A percentile compares a stretch with the other conserved stretches of the same genome.
These are phyloP conservation scores for Phyllotis vaccarum DNA, from an alignment of 2,797 vertebrate genomes.

Conservation along the genomic window DNA sequence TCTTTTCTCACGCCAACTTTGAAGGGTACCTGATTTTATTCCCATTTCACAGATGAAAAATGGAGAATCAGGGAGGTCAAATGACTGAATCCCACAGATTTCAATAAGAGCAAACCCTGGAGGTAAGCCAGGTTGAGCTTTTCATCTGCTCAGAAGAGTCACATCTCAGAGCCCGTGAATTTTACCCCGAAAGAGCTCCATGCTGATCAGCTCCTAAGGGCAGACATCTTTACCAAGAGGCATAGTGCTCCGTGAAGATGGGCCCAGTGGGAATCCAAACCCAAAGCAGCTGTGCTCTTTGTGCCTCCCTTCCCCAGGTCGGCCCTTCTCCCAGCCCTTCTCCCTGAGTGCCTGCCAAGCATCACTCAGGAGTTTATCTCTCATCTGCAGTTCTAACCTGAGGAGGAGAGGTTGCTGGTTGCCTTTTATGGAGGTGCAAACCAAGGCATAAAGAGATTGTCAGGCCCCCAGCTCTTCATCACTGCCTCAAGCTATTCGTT, in stretches of 20 bases:
- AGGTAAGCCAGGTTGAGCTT: not conserved
- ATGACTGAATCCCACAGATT: not conserved
- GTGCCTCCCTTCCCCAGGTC: not conserved
- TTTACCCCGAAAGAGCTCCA: not conserved
- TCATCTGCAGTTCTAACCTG: not conserved
- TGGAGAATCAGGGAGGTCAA: conserved; percentile 33
- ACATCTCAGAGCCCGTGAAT: not conserved
- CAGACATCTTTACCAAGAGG: not conserved
- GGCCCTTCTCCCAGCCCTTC: not conserved
- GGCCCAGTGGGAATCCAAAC: not conserved
- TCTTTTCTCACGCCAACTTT: not conserved
- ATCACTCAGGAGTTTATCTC: conserved; percentile 5
- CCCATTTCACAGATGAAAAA: conserved; percentile 58
- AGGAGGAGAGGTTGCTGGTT: not conserved
- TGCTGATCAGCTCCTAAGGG: not conserved
- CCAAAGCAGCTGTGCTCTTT: not conserved
- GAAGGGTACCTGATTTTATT: conserved; percentile 42
- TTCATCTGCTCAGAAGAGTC: not conserved
- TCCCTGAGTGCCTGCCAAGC: not conserved
- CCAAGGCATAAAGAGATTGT: not conserved
- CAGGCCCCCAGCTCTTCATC: not conserved
- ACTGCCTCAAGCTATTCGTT: not conserved
- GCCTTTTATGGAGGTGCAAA: not conserved
- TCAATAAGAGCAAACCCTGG: not conserved
- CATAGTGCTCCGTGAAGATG: not conserved